Evolutionary conservation across 1,140 invertebrate species (phyloP).

Genomic region (Drosophila malerkotliana): DNA sequence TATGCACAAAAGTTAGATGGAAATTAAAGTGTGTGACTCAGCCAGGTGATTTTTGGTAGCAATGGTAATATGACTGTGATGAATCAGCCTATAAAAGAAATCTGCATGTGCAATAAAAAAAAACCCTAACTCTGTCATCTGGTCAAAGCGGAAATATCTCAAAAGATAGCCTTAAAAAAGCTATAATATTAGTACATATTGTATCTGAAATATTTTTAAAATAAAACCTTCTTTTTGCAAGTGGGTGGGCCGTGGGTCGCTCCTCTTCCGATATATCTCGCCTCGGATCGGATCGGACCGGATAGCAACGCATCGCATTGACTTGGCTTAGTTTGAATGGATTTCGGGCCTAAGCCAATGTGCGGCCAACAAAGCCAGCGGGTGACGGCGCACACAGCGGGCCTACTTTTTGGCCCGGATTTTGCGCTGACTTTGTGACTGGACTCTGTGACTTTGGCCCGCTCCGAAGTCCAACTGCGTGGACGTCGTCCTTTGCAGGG

Average conservation of each 20-base stretch:
- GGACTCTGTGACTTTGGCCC: conserved; percentile 16
- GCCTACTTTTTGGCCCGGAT: conserved; percentile 47
- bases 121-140: conserved; percentile 25
- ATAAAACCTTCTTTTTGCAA: conserved; percentile 3
- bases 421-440: conserved; percentile 14
- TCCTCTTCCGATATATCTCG: conserved; percentile 7
- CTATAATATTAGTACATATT: conserved; percentile 11
- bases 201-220: background rate
- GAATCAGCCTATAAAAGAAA: conserved; percentile 55
- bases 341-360: conserved; percentile 50
- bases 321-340: conserved; percentile 23
- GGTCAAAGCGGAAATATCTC: conserved; percentile 46
- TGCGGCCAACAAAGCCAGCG: conserved; percentile 67
- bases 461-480: conserved; percentile 67
- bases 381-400: conserved; percentile 74
- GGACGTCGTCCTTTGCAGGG: conserved; percentile 55
- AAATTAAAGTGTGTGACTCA: conserved; percentile 58
- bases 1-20: conserved; percentile 56
- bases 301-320: background rate
- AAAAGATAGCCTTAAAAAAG: conserved; percentile 65
- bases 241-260: conserved; percentile 54
- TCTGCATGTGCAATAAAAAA: conserved; percentile 46
- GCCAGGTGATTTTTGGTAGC: conserved; percentile 32
- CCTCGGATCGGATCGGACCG: conserved; percentile 8
- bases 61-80: conserved; percentile 21